Evolutionary conservation across 2,113 vertebrate genomes (phyloP).

Genomic region (Eurypyga helias): DNA sequence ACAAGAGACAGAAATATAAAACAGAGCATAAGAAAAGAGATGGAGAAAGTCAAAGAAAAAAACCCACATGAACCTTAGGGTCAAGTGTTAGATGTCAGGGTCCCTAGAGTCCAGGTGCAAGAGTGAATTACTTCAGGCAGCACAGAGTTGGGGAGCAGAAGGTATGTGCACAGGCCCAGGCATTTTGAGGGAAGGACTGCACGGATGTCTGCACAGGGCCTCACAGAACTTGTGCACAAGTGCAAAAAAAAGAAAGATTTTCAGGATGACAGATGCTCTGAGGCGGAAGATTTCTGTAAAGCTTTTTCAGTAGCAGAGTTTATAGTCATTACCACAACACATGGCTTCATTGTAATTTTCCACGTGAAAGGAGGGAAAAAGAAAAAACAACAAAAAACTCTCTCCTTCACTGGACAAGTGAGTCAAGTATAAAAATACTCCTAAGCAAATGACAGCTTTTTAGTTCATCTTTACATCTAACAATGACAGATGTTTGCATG

Average conservation of each 20-base stretch:
- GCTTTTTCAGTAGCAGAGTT: neutral
- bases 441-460: constrained; percentile 45
- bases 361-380: neutral
- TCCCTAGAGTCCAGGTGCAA: no score
- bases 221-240: neutral
- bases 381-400: neutral
- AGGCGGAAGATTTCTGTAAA: neutral
- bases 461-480: constrained; percentile 46
- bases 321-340: neutral
- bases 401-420: constrained; percentile 10
- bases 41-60: neutral
- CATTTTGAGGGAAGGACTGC: neutral
- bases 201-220: neutral
- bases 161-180: neutral
- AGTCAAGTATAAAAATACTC: constrained; percentile 58
- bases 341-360: neutral
- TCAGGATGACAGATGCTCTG: neutral
- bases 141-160: neutral
- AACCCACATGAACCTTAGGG: neutral
- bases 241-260: neutral
- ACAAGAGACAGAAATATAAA: neutral
- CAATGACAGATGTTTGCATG: constrained; percentile 50
- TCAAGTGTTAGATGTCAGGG: neutral
- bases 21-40: neutral
- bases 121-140: neutral